Evolutionary conservation across 1,140 invertebrate genomes (phyloP), one percentile per base, ranked within the genome.

Genomic region (Heliconius melpomene): DNA sequence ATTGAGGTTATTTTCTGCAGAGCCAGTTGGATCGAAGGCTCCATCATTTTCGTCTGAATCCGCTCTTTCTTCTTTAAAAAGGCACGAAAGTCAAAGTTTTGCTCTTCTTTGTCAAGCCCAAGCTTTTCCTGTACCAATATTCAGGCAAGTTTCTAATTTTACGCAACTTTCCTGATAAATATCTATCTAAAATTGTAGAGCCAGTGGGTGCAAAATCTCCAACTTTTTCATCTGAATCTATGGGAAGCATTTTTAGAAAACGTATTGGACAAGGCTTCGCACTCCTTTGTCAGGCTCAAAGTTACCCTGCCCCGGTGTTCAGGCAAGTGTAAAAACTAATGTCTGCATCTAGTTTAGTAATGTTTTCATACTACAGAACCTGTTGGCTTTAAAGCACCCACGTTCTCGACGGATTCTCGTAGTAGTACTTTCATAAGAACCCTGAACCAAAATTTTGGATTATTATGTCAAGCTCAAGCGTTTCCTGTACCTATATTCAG

Each of bases 381-480:
- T 78, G 95, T 97, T 83, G 96, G 96, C 81, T 96, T 95, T 83
- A 96, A 96, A 94, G 95, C 96, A 77, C 96, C 96, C 6, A 95
- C 95, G 57, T 96, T 97, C 88, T 95, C 96, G n/a, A 95, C 95
- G 82, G 96, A 97, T 77, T 95, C 96, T 78, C 96, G 96, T 94
- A 95, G 95, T 90, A 95, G 95, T 80, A 95, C 95, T 83, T 95
- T 96, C 86, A 89, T 95, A 81, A 87, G 95, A 81, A 93, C 71
- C 75, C 85, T 93, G 75, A 83, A 86, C 29, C 91, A 94, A 88
- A 91, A 87, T 84, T 94, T 94, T 84, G 92, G 87, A 82, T 88
- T 94, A 77, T 95, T 98, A 40, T 98, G 98, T 94, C 97, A 97
- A 91, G 97, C 97, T 83, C 97, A 97, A 91, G 96, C 96, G 50